These are phyloP conservation scores for Lepus timidus DNA, from an alignment of 2,113 vertebrate species.

Conservation along the genomic window DNA sequence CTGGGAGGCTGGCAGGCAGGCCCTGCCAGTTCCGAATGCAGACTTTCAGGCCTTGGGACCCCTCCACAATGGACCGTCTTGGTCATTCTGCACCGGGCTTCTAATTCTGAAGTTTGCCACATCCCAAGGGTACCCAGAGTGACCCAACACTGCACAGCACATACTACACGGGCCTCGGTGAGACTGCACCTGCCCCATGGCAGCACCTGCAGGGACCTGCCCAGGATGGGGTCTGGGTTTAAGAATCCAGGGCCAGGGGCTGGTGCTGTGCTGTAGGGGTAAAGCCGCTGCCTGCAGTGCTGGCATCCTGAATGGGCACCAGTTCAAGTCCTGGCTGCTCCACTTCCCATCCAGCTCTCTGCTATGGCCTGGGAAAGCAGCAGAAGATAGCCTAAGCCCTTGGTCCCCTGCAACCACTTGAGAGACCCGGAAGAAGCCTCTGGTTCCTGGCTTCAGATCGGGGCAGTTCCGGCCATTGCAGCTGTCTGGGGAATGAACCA, in stretches of 20 bases:
- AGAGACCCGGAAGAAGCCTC: too few relatives aligned
- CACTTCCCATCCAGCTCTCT: too few relatives aligned
- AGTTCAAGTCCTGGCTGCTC: too few relatives aligned
- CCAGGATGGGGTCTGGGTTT: not conserved
- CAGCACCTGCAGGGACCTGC: not conserved
- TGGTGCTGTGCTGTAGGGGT: too few relatives aligned
- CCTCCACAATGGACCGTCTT: not conserved
- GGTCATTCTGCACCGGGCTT: not conserved
- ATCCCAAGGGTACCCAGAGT: not conserved
- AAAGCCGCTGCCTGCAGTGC: too few relatives aligned
- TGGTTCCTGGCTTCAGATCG: too few relatives aligned
- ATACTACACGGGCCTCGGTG: not conserved
- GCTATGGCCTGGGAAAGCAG: too few relatives aligned
- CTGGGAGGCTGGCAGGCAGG: not conserved
- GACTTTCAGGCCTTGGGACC: not conserved
- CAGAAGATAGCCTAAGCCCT: too few relatives aligned
- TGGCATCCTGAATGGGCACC: too few relatives aligned
- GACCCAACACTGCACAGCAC: not conserved
- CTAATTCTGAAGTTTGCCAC: not conserved
- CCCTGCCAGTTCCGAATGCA: not conserved
- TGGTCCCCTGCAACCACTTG: too few relatives aligned
- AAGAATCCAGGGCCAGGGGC: not conserved
- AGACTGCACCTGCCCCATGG: not conserved
- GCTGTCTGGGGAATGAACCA: too few relatives aligned
- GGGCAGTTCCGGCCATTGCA: too few relatives aligned